These are phyloP conservation scores for Malthinus seriepunctatus DNA, from an alignment of 2,888 invertebrate species.

Conservation along the genomic window DNA sequence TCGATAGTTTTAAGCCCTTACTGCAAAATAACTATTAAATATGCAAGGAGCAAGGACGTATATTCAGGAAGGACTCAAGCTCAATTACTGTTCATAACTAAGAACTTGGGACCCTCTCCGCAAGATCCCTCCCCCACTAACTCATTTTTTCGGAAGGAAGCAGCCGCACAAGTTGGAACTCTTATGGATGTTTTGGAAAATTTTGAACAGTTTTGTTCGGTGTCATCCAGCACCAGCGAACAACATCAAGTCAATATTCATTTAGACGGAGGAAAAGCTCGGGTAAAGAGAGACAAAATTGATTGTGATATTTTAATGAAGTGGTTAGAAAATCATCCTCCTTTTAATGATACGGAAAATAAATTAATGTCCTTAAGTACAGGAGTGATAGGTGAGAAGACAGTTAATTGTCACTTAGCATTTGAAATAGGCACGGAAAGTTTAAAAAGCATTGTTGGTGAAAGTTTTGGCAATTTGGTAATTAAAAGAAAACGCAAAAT, in stretches of 20 bases:
- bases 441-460: not conserved
- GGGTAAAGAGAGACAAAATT: not conserved
- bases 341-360: not conserved
- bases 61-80: no score
- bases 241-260: no score
- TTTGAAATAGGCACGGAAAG: not conserved
- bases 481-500: not conserved
- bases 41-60: no score
- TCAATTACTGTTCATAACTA: no score
- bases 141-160: no score
- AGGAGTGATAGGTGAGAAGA: not conserved
- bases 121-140: no score
- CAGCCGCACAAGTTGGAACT: no score
- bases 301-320: not conserved
- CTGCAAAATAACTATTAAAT: no score
- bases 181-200: not conserved
- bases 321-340: not conserved
- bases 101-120: no score
- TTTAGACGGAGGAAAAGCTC: not conserved
- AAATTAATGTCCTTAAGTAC: not conserved
- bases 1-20: no score
- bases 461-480: not conserved
- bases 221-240: not conserved
- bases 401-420: not conserved
- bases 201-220: slow-evolving; percentile 1